phyloP scores from a whole-genome alignment of 2,113 vertebrate genomes.

The Mirza zaza region DNA sequence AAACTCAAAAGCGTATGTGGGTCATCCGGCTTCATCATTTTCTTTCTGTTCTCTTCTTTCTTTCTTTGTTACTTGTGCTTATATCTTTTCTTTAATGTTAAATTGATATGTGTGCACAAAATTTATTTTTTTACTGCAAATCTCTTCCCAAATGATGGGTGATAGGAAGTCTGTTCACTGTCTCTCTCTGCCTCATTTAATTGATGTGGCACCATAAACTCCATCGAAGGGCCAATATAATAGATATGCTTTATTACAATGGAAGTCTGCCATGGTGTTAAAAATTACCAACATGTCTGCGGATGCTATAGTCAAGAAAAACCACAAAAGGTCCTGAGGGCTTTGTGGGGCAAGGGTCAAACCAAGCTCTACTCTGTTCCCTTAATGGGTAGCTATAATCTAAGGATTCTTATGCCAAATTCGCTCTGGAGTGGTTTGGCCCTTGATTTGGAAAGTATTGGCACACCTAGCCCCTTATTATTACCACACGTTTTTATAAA shows the following conservation, averaged over 20 bases:
- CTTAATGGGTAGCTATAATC: conserved; percentile 37
- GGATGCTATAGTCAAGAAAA: conserved; percentile 46
- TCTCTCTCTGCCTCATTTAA: conserved; percentile 53
- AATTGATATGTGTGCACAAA: conserved; percentile 42
- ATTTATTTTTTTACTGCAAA: conserved; percentile 43
- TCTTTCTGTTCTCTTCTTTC: background rate
- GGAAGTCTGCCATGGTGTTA: conserved; percentile 12
- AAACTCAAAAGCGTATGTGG: background rate
- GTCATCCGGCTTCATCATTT: background rate
- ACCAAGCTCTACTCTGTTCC: background rate
- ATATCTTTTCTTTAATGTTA: conserved; percentile 58
- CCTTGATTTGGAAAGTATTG: conserved; percentile 58
- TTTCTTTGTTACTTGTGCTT: background rate
- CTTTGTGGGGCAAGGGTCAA: conserved; percentile 10
- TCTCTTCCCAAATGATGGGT: background rate
- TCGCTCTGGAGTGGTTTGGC: conserved; percentile 45
- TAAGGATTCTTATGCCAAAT: conserved; percentile 11
- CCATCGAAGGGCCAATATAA: conserved; percentile 46
- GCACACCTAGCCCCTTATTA: conserved; percentile 39
- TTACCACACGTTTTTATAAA: conserved; percentile 49
- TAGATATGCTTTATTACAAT: conserved; percentile 51
- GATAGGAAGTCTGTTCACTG: conserved; percentile 45
- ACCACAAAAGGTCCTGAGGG: background rate
- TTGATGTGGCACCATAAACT: conserved; percentile 13
- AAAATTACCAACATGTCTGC: conserved; percentile 39